A percentile compares a stretch with the other conserved stretches of the same genome.
These are phyloP conservation scores for Saguinus midas DNA, from an alignment of 2,113 vertebrate species.

Conservation along the genomic window DNA sequence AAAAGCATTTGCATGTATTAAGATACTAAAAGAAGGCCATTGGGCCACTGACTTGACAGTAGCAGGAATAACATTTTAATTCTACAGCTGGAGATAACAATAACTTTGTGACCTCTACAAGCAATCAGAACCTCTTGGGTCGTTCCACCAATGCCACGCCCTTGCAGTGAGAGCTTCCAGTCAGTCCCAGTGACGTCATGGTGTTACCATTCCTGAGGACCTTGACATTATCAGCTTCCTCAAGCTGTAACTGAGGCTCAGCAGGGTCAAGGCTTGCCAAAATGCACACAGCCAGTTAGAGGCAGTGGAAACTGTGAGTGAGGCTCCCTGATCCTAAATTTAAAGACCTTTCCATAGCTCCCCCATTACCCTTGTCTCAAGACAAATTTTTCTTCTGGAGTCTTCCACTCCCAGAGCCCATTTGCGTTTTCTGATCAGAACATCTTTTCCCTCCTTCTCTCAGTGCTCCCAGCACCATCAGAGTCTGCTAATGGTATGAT, in stretches of 20 bases:
- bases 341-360: background rate
- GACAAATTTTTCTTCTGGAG: background rate
- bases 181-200: background rate
- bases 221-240: background rate
- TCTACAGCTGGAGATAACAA: background rate
- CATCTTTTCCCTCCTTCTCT: background rate
- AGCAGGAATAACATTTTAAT: background rate
- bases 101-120: background rate
- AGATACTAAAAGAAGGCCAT: background rate
- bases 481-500: accelerated
- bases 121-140: background rate
- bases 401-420: background rate
- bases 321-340: background rate
- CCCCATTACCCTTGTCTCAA: background rate
- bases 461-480: background rate
- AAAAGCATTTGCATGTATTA: background rate
- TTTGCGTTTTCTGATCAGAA: background rate
- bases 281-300: background rate
- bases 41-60: background rate
- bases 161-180: background rate
- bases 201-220: background rate
- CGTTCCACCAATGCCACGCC: background rate
- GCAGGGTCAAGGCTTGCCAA: background rate
- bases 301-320: background rate
- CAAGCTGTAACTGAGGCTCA: background rate